Conservation (phyloP, 64 coral and sea anemone genomes). For the Pocillopora verrucosa region DNA sequence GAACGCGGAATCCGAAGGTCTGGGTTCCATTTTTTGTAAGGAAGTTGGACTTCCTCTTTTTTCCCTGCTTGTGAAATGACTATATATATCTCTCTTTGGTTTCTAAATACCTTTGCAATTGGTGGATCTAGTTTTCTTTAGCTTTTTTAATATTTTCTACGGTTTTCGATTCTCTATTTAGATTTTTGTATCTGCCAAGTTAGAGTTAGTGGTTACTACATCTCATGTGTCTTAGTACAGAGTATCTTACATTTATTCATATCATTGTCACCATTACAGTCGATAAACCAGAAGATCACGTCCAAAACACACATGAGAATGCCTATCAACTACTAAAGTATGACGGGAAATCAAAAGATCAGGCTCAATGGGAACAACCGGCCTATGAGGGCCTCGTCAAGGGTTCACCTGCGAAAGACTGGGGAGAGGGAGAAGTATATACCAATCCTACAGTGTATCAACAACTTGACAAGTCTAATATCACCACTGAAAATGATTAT, state of each 20-base stretch:
- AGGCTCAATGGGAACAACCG: not conserved
- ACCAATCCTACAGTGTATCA: constrained; percentile 25
- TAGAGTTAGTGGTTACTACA: no score
- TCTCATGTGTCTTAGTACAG: not conserved
- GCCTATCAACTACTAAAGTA: not conserved
- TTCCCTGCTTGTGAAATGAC: no score
- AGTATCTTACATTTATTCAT: not conserved
- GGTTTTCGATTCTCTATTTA: no score
- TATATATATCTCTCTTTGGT: no score
- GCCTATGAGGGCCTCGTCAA: constrained; percentile 4
- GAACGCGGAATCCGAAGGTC: no score
- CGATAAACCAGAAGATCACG: not conserved
- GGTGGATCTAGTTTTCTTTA: no score
- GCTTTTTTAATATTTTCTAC: no score
- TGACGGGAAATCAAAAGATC: not conserved
- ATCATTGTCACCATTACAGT: not conserved
- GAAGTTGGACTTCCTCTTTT: no score
- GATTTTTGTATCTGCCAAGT: no score
- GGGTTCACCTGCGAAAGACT: not conserved
- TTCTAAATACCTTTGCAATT: no score
- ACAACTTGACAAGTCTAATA: not conserved
- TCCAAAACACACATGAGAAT: constrained; percentile 2
- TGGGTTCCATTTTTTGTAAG: no score
- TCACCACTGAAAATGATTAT: not conserved
- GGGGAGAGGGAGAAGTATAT: not conserved